Base-by-base conservation (phyloP, 1,140 invertebrate species). In the Drosophila biarmipes region DNA sequence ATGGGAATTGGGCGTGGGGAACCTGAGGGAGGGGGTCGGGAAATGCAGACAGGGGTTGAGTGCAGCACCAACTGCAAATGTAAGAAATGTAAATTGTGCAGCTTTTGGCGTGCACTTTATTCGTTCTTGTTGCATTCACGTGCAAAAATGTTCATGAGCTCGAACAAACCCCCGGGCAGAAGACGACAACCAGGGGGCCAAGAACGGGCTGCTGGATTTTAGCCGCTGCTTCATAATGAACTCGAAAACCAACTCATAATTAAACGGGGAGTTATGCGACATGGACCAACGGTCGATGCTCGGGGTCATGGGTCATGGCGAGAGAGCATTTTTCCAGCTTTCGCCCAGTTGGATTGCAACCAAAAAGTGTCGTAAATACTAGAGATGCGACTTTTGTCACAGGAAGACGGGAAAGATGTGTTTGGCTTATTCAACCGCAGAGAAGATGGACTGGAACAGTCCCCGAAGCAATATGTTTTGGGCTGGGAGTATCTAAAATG, bases 11-110 rank as follows among this genome's bases (percentile, higher is more conserved):
- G 45, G 62, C 61, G 29, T 62, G 59, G 38, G 53, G 58, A 55
- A 42, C 10, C 27, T 17, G 24, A 10, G 29, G 51, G 27, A 11
- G 35, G 43, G 34, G 42, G 17, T 12, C 0, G 40, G 59, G 7
- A 35, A 43, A 45, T 57, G 5, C 54, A 46, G 46, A 21, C 11
- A 7, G 14, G 31, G 43, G 34, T 45, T 19, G 34, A 52, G 49
- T 52, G 49, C 31, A 12, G 40, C 45, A 31, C 38, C 71, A 73
- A 75, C 72, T 87, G 74, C 66, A 77, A 86, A 72, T 87, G 81
- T 87, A 87, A 86, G 81, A 86, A 86, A 86, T 86, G 81, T 87
- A 86, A 87, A 86, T 86, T 87, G 74, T 86, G 64, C 68, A 63
- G 81, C 63, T 86, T 69, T 80, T 73, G 77, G 59, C 75, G 58